Conservation (phyloP, 2,113 vertebrate species). For the Oenanthe melanoleuca region DNA sequence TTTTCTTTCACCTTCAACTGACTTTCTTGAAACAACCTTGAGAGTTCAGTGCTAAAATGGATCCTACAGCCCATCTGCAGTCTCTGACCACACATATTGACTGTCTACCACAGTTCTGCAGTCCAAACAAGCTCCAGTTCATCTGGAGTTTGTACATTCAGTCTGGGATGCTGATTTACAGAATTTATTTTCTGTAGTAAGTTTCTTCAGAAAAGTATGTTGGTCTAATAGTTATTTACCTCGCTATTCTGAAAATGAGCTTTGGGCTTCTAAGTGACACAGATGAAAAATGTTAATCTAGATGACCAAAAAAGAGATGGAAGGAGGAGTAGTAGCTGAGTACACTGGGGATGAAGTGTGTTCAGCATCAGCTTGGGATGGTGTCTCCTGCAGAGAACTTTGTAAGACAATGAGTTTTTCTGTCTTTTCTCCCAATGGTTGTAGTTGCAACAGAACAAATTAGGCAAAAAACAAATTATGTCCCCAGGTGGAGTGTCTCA, state of each 20-base stretch:
- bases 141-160: background rate
- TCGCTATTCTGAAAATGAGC: background rate
- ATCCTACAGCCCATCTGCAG: background rate
- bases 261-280: background rate
- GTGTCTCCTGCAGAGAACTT: background rate
- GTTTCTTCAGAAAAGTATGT: background rate
- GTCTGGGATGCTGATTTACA: background rate
- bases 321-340: background rate
- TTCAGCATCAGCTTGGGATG: background rate
- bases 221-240: background rate
- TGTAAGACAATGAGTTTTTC: background rate
- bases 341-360: background rate
- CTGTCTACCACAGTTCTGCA: background rate
- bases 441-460: constrained; percentile 5
- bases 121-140: background rate
- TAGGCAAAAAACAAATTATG: background rate
- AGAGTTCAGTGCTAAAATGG: background rate
- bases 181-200: background rate
- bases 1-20: background rate
- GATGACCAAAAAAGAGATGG: background rate
- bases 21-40: background rate
- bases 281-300: background rate
- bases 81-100: background rate
- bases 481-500: background rate
- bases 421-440: background rate